Evolutionary conservation across 2,888 invertebrate genomes (phyloP).

Genomic region (Mechanitis messenoides): DNA sequence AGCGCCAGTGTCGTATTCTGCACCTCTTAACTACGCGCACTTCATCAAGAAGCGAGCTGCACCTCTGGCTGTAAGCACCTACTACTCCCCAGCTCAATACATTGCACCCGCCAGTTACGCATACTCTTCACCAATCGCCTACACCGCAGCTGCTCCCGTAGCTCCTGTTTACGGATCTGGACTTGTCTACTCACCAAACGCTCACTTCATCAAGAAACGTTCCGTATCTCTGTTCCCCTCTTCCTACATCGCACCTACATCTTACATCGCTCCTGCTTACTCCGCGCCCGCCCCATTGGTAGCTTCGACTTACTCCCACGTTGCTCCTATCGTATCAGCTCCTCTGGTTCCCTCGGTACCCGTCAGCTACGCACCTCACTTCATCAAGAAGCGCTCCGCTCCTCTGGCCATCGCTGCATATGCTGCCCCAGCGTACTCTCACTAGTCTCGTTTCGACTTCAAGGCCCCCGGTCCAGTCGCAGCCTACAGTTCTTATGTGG

Average conservation of each 20-base stretch:
- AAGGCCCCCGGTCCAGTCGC: slow-evolving; percentile 37
- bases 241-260: slow-evolving; percentile 24
- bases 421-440: slow-evolving; percentile 33
- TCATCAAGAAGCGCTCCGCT: slow-evolving; percentile 33
- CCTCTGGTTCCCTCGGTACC: slow-evolving; percentile 34
- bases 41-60: slow-evolving; percentile 34
- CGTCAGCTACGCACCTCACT: slow-evolving; percentile 20
- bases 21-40: slow-evolving; percentile 27
- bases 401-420: slow-evolving; percentile 18
- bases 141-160: slow-evolving; percentile 36
- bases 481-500: slow-evolving; percentile 34
- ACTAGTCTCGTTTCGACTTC: slow-evolving; percentile 43
- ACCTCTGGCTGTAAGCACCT: slow-evolving; percentile 21
- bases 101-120: slow-evolving; percentile 22
- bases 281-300: slow-evolving; percentile 29
- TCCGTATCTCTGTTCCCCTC: slow-evolving; percentile 39
- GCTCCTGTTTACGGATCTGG: slow-evolving; percentile 36
- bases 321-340: slow-evolving; percentile 31
- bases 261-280: slow-evolving; percentile 44
- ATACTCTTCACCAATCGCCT: slow-evolving; percentile 30
- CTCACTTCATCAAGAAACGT: slow-evolving; percentile 53
- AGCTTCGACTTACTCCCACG: slow-evolving; percentile 40
- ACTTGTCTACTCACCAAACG: slow-evolving; percentile 26
- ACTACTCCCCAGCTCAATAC: slow-evolving; percentile 21
- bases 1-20: slow-evolving; percentile 33